Percentiles rank a stretch among this genome's conserved stretches.
phyloP scores from a whole-genome alignment of 2,888 invertebrate genomes.

The Peribatodes rhomboidaria region DNA sequence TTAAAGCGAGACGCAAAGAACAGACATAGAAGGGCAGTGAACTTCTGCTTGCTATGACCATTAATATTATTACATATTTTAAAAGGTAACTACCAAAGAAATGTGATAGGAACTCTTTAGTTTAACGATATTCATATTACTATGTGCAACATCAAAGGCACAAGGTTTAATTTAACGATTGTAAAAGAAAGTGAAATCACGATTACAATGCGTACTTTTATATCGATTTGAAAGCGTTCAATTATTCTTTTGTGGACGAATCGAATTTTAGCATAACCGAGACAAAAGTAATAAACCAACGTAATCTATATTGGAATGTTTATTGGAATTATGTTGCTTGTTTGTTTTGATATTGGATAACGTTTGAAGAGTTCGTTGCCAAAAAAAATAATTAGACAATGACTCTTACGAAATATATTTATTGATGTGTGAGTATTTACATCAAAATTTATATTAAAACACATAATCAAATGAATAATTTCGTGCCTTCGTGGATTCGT shows the following conservation, averaged over 20 bases:
- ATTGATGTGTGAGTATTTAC: not conserved
- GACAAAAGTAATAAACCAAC: constrained; percentile 34
- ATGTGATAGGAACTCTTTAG: constrained; percentile 11
- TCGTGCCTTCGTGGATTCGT: not conserved
- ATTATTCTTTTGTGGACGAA: constrained; percentile 42
- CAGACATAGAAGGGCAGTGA: constrained; percentile 29
- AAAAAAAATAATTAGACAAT: no score
- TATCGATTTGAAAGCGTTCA: constrained; percentile 47
- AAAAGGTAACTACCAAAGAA: constrained; percentile 11
- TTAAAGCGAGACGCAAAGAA: constrained; percentile 26
- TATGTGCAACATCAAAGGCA: constrained; percentile 36
- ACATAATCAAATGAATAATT: not conserved
- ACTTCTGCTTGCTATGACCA: constrained; percentile 13
- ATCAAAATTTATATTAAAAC: not conserved
- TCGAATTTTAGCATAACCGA: constrained; percentile 39
- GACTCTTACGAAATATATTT: no score
- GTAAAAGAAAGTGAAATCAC: constrained; percentile 44
- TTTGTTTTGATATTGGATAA: constrained; percentile 31
- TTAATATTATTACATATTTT: constrained; percentile 17
- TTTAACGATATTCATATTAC: constrained; percentile 23
- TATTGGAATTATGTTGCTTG: constrained; percentile 20
- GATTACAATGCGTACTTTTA: constrained; percentile 41
- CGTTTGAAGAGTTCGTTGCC: not conserved
- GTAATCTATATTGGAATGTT: constrained; percentile 30
- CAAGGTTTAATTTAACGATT: constrained; percentile 41